These are phyloP conservation scores for Mormyrops attenuatus DNA, from an alignment of 2,797 vertebrate genomes.

Conservation along the genomic window DNA sequence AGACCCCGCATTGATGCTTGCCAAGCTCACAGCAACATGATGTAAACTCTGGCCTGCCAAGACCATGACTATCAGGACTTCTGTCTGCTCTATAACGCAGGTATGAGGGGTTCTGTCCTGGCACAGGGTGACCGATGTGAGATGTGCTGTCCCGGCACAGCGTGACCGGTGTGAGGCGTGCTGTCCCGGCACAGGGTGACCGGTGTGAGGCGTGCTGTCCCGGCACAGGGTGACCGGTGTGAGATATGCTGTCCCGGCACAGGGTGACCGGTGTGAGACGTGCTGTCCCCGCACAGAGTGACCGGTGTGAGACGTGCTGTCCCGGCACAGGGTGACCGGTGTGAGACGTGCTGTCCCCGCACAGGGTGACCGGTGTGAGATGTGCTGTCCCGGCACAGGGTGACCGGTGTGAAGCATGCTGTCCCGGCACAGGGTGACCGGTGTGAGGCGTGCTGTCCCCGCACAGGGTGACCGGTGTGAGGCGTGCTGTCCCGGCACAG, in stretches of 20 bases:
- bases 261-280: neutral
- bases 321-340: neutral
- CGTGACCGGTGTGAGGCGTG: neutral
- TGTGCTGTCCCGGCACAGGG: neutral
- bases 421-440: neutral
- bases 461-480: neutral
- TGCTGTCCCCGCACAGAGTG: neutral
- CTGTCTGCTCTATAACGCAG: neutral
- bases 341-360: neutral
- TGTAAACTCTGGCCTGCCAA: neutral
- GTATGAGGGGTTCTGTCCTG: neutral
- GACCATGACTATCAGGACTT: neutral
- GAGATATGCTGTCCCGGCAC: no score
- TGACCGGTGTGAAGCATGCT: no score
- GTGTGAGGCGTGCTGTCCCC: no score
- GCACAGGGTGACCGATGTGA: no score
- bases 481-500: no score
- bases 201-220: no score
- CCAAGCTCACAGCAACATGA: neutral
- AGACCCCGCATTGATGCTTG: neutral
- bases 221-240: neutral
- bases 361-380: neutral
- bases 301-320: neutral
- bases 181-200: no score
- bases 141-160: neutral